Evolutionary conservation across 2,113 vertebrate species (phyloP).

Genomic region (Poeciliopsis occidentalis): DNA sequence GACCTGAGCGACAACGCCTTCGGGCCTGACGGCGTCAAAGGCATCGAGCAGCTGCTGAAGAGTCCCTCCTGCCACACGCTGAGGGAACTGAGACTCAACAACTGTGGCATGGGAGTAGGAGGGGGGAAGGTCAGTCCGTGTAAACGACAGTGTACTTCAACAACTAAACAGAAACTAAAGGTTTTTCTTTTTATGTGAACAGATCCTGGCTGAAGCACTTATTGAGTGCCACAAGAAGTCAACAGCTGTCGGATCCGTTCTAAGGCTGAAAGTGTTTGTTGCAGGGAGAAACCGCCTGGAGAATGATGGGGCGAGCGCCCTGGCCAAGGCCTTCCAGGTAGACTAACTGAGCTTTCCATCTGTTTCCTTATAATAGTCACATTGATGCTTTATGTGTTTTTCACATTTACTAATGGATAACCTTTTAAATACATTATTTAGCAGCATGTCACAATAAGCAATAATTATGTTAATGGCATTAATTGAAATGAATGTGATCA

Average conservation of each 20-base stretch:
- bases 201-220: constrained; percentile 93
- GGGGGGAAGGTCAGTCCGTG: constrained; percentile 88
- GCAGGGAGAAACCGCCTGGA: constrained; percentile 96
- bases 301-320: constrained; percentile 91
- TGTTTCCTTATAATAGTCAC: too few relatives aligned
- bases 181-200: constrained; percentile 11
- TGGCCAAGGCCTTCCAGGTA: constrained; percentile 94
- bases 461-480: too few relatives aligned
- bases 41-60: constrained; percentile 90
- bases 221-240: constrained; percentile 88
- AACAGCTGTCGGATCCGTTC: constrained; percentile 81
- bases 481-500: too few relatives aligned
- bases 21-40: constrained; percentile 92
- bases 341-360: neutral
- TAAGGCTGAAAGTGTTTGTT: constrained; percentile 89
- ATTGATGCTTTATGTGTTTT: too few relatives aligned
- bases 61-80: constrained; percentile 88
- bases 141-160: neutral
- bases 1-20: constrained; percentile 98
- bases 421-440: too few relatives aligned
- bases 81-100: constrained; percentile 92
- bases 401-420: too few relatives aligned
- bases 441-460: too few relatives aligned
- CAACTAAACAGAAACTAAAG: neutral
- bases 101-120: constrained; percentile 96